Conservation (phyloP, 2,113 vertebrate genomes). For the Mesocricetus auratus region DNA sequence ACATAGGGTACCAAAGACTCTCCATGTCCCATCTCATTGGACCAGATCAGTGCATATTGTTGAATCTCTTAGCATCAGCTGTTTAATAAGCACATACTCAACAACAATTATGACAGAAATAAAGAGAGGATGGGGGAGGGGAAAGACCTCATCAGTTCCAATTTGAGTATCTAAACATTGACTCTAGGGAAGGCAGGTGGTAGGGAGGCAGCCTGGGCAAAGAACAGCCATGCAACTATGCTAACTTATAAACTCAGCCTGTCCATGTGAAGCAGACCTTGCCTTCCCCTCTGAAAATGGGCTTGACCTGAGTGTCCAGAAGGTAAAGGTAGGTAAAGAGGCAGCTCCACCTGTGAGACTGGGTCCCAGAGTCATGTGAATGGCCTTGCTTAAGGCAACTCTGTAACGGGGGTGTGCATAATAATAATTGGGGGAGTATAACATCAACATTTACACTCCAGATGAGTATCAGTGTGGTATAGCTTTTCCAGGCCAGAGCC, state of each 20-base stretch:
- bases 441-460: background rate
- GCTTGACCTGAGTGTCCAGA: background rate
- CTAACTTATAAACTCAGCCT: background rate
- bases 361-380: no score
- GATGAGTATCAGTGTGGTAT: rapidly evolving
- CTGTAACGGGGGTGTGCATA: background rate
- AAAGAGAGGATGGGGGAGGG: no score
- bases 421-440: background rate
- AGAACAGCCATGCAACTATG: rapidly evolving
- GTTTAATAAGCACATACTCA: background rate
- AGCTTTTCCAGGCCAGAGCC: background rate
- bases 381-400: background rate
- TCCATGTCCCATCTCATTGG: background rate
- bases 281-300: background rate
- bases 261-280: rapidly evolving
- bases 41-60: background rate
- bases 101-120: background rate
- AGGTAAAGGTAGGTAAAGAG: no score
- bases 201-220: background rate
- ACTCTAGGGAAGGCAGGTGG: background rate
- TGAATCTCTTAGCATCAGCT: background rate
- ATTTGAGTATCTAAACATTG: background rate
- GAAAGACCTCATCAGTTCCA: background rate
- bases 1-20: background rate
- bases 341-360: no score